Evolutionary conservation across 2,888 invertebrate species (phyloP).

Genomic region (Noctua janthe): DNA sequence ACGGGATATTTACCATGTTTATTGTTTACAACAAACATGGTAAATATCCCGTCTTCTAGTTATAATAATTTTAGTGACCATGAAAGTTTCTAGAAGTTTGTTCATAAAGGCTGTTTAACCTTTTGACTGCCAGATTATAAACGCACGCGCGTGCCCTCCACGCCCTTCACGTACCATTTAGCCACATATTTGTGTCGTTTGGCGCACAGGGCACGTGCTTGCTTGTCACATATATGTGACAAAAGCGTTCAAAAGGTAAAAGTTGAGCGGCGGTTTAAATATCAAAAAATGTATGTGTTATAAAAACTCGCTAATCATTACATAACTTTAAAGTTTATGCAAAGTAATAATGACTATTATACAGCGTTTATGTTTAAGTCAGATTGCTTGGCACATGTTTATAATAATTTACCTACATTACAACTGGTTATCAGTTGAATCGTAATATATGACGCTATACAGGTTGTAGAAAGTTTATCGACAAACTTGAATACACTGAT

Average conservation of each 20-base stretch:
- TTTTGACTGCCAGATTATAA: no score
- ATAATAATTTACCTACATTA: conserved; percentile 41
- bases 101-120: not conserved
- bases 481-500: not conserved
- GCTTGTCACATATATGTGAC: no score
- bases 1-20: no score
- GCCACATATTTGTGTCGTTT: no score
- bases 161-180: no score
- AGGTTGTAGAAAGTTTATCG: conserved; percentile 19
- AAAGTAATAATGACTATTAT: not conserved
- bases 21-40: no score
- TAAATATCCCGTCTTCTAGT: no score
- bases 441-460: conserved; percentile 27
- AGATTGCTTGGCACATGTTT: conserved; percentile 13
- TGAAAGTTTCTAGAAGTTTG: not conserved
- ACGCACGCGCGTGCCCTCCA: no score
- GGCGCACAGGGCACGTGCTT: no score
- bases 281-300: not conserved
- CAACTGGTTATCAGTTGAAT: conserved; percentile 26
- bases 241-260: no score
- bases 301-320: not conserved
- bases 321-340: not conserved
- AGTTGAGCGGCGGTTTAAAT: not conserved
- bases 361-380: not conserved
- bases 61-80: no score